These are phyloP conservation scores for Liasis olivaceus DNA, from an alignment of 2,797 vertebrate genomes.

Conservation along the genomic window DNA sequence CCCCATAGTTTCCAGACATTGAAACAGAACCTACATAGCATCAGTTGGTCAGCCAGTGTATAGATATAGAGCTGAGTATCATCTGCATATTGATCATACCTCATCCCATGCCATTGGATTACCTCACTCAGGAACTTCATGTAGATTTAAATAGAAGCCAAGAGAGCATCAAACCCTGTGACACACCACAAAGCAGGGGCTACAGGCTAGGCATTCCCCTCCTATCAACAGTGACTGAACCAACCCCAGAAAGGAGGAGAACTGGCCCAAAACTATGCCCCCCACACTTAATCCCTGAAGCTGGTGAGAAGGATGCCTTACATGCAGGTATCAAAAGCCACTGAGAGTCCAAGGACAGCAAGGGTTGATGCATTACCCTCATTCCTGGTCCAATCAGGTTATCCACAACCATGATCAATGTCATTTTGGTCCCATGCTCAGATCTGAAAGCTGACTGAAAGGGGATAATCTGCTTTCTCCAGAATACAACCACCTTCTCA, in stretches of 20 bases:
- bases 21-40: neutral
- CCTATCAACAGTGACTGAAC: neutral
- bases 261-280: neutral
- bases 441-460: neutral
- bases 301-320: neutral
- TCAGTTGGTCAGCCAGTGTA: neutral
- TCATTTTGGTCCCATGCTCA: neutral
- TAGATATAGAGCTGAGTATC: neutral
- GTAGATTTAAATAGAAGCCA: neutral
- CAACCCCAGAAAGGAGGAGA: neutral
- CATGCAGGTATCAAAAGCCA: neutral
- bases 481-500: neutral
- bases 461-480: neutral
- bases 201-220: neutral
- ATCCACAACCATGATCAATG: neutral
- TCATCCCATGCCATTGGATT: neutral
- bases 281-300: neutral
- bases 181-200: too few relatives aligned
- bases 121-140: neutral
- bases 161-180: too few relatives aligned
- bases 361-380: neutral
- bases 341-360: neutral
- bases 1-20: neutral
- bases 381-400: neutral
- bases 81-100: neutral